Base-by-base conservation (phyloP, 2,888 invertebrate genomes). In the Apodemia hepburni region DNA sequence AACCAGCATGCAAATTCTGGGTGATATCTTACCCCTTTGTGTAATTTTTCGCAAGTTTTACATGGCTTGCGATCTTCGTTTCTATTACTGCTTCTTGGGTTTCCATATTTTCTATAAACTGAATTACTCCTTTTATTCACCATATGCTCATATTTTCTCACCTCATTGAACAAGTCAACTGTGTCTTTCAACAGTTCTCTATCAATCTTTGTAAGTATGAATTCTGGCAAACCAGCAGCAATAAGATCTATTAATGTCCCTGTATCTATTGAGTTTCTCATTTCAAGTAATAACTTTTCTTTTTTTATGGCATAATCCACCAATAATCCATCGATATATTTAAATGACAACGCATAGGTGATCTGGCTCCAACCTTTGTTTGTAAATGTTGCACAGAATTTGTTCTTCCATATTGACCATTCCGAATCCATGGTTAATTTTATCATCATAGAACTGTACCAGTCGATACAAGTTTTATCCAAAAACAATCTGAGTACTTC, bases 231-330 rank as follows among this genome's bases (percentile, higher is more conserved):
- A 59, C 63, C 63, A 7, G 58, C 42, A 8, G 63, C 63, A 38
- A 65, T 61, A 15, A 66, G 57, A 51, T 66, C 62, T 15, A 68
- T 51, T 42, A 68, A 47, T 17, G 66, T 68, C 1, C 59, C 62
- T 22, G 57, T 51, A 59, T 66, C 66, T 33, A 68, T 63, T 11
- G 57, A 45, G 22, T 45, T 64, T 60, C 61, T 61, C 47, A 66
- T 58, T 33, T 67, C 68, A 8, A 70, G 47, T 64, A 72, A 61
- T 1, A 70, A 35, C 63, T 62, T 72, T 65, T 73, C 71, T 61
- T 76, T 75, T 67, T 66, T 74, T n/a, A 71, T 22, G 0, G 74
- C 70, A 70, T 75, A 76, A 9, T 74, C 72, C 3, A 74, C 7
- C 57, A 51, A 51, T 60, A 18, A 35, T 35, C 60, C 60, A n/a